Conservation (phyloP, 2,888 invertebrate genomes). For the Alloscopus bannaensis region DNA sequence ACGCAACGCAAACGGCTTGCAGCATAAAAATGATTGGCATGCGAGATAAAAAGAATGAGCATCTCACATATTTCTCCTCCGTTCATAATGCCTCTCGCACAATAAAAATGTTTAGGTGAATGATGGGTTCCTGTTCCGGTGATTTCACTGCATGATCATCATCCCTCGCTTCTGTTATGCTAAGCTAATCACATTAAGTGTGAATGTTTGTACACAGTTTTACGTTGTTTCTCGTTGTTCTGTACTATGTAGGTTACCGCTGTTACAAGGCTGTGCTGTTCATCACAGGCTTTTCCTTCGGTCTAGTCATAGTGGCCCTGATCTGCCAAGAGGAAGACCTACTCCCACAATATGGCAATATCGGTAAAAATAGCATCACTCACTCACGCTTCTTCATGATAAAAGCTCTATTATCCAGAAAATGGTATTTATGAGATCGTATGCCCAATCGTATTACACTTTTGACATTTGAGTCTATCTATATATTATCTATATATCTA, state of each 20-base stretch:
- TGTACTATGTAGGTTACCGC: constrained; percentile 84
- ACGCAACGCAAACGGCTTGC: no score
- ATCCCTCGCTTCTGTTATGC: background rate
- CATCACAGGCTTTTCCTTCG: constrained; percentile 90
- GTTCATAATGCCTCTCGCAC: background rate
- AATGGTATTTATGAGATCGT: no score
- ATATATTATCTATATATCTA: no score
- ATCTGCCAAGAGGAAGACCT: constrained; percentile 88
- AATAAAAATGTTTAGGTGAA: background rate
- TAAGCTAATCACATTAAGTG: background rate
- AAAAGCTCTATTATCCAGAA: background rate
- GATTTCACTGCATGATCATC: constrained; percentile 38
- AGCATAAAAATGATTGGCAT: constrained; percentile 17
- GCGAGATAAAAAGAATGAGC: background rate
- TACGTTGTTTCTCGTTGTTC: no score
- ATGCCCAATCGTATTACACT: no score
- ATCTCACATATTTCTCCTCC: constrained; percentile 12
- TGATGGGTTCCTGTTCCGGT: constrained; percentile 51
- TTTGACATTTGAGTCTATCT: no score
- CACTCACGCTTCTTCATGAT: background rate
- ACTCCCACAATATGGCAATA: constrained; percentile 85
- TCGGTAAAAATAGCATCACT: constrained; percentile 77
- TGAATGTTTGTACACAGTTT: no score
- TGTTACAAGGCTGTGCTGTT: constrained; percentile 93
- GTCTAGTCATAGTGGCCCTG: constrained; percentile 86